Conservation (phyloP, 2,113 vertebrate species). For the Silurus asotus region DNA sequence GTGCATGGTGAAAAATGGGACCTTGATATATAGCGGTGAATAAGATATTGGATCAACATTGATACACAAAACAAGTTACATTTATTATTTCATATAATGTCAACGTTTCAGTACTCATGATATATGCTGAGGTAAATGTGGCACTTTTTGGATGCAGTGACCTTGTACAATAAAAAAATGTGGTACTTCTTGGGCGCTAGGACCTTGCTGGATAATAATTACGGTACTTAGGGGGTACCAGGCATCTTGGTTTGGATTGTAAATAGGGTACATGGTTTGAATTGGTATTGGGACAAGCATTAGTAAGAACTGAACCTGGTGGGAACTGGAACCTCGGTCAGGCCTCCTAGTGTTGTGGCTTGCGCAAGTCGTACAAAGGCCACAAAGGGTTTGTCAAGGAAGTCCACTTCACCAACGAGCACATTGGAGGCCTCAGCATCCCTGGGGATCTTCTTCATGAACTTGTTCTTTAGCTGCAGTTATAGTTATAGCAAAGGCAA, state of each 20-base stretch:
- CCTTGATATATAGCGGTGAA: not conserved
- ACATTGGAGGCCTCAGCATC: slow-evolving; percentile 96
- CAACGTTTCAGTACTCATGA: not conserved
- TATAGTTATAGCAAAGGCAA: not conserved
- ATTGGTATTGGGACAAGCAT: not conserved
- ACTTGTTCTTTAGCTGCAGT: slow-evolving; percentile 91
- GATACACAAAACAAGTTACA: not conserved
- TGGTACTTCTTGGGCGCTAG: not conserved
- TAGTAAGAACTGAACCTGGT: slow-evolving; percentile 78
- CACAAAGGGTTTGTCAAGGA: slow-evolving; percentile 93
- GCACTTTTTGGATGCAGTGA: not conserved
- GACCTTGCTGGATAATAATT: not conserved
- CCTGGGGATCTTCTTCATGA: slow-evolving; percentile 99
- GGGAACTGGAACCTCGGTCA: slow-evolving; percentile 94
- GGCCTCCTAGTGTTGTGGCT: slow-evolving; percentile 88
- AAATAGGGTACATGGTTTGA: not conserved
- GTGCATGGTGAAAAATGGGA: not conserved
- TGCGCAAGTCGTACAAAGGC: slow-evolving; percentile 92
- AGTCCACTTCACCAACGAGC: slow-evolving; percentile 94
- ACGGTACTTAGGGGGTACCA: not conserved
- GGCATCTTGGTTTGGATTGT: not conserved
- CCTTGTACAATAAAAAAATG: not conserved
- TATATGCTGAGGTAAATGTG: not conserved
- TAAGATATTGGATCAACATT: not conserved
- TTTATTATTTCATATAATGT: not conserved